These are phyloP conservation scores for Aproaerema taeniolella DNA, from an alignment of 2,888 invertebrate genomes.

Conservation along the genomic window DNA sequence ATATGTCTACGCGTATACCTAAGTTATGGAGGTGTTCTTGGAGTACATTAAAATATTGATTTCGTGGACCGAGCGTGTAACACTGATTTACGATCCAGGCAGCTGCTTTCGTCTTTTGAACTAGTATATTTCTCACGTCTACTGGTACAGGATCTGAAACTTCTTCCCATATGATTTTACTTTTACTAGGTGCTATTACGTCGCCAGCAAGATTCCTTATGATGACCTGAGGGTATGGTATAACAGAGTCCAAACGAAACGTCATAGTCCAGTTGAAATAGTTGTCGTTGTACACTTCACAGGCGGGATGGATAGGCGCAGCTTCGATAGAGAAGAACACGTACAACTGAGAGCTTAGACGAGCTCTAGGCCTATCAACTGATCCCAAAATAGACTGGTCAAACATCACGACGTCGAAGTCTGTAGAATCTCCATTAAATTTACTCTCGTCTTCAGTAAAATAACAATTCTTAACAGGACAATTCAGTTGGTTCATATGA, in stretches of 20 bases:
- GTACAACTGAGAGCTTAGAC: conserved; percentile 37
- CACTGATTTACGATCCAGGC: background rate
- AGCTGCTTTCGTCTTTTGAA: conserved; percentile 4
- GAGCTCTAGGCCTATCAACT: conserved; percentile 25
- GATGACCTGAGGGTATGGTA: conserved; percentile 42
- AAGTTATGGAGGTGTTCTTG: background rate
- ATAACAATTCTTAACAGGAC: too few relatives aligned
- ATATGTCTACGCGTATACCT: background rate
- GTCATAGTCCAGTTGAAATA: conserved; percentile 57
- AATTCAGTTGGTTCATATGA: too few relatives aligned
- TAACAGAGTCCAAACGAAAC: conserved; percentile 45
- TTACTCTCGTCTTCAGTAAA: too few relatives aligned
- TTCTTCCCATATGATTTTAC: conserved; percentile 29
- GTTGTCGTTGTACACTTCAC: conserved; percentile 39
- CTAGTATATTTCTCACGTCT: conserved; percentile 32
- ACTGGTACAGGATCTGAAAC: too few relatives aligned
- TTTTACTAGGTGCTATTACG: conserved; percentile 38
- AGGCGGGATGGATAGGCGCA: conserved; percentile 32
- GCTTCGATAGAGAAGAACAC: conserved; percentile 42
- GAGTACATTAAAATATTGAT: background rate
- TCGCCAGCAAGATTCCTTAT: conserved; percentile 32
- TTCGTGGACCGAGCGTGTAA: background rate
- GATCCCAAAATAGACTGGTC: conserved; percentile 24
- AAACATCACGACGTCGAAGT: conserved; percentile 42
- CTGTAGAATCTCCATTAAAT: too few relatives aligned